A percentile compares a stretch with the other conserved stretches of the same genome.
Evolutionary conservation across 2,113 vertebrate species (phyloP).

Genomic region (Eulemur rufifrons): DNA sequence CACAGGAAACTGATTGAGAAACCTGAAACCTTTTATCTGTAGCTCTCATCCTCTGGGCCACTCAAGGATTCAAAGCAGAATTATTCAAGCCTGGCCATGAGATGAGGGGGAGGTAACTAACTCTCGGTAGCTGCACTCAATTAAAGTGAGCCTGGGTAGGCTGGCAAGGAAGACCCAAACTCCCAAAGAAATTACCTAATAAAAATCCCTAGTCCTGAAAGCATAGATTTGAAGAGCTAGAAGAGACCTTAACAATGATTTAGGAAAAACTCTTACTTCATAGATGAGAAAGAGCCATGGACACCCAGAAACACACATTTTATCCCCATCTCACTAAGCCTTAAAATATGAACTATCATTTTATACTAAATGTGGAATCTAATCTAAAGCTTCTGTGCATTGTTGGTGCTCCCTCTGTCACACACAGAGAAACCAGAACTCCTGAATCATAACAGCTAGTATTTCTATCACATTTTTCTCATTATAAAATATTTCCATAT

Average conservation of each 20-base stretch:
- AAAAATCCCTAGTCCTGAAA: not conserved
- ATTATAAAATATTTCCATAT: not conserved
- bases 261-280: not conserved
- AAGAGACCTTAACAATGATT: not conserved
- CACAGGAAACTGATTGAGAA: slow-evolving; percentile 28
- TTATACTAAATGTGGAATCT: not conserved
- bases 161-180: not conserved
- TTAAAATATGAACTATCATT: slow-evolving; percentile 3
- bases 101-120: not conserved
- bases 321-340: not conserved
- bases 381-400: not conserved
- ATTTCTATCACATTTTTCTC: not conserved
- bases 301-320: not conserved
- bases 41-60: not conserved
- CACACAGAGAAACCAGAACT: not conserved
- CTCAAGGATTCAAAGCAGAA: not conserved
- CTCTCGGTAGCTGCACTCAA: not conserved
- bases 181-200: not conserved
- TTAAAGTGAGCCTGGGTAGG: not conserved
- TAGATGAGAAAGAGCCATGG: not conserved
- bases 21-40: slow-evolving; percentile 32
- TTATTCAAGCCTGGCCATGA: not conserved
- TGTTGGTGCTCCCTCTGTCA: not conserved
- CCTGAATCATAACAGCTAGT: not conserved
- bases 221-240: not conserved